Percentiles rank a stretch among this genome's conserved stretches.
These are phyloP conservation scores for Aphelocoma californica DNA, from an alignment of 2,797 vertebrate species.

Conservation along the genomic window DNA sequence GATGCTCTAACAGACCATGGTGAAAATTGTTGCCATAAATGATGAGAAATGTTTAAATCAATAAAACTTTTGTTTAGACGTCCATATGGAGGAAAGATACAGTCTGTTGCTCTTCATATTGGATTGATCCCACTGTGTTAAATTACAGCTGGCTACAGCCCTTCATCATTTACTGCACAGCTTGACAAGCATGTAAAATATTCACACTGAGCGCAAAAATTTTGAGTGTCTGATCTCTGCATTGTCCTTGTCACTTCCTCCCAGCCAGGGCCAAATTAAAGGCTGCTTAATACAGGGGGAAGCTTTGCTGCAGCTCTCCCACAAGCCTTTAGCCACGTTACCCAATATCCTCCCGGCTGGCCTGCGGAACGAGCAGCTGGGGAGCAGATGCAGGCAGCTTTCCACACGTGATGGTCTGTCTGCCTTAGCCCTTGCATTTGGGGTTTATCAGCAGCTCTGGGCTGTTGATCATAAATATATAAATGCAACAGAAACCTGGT, in stretches of 20 bases:
- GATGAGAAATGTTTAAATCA: conserved; percentile 60
- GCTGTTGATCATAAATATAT: not conserved
- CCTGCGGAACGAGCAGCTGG: conserved; percentile 56
- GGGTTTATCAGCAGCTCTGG: conserved; percentile 45
- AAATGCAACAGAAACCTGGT: not conserved
- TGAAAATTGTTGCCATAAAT: conserved; percentile 40
- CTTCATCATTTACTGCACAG: conserved; percentile 39
- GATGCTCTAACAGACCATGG: not conserved
- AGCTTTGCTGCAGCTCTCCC: not conserved
- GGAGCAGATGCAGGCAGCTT: conserved; percentile 63
- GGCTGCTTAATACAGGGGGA: not conserved
- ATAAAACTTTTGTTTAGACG: conserved; percentile 35
- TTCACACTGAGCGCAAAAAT: conserved; percentile 13
- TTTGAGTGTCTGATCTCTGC: conserved; percentile 41
- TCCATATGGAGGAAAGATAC: conserved; percentile 44
- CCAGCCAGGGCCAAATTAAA: conserved; percentile 45
- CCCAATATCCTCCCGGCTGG: conserved; percentile 1
- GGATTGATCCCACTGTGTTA: conserved; percentile 40
- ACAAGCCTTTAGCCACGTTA: not conserved
- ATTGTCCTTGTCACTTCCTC: conserved; percentile 52
- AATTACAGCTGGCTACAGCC: conserved; percentile 19
- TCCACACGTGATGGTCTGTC: not conserved
- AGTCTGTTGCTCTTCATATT: conserved; percentile 23
- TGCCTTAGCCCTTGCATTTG: not conserved
- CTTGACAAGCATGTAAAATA: conserved; percentile 53